Evolutionary conservation across 2,113 vertebrate genomes (phyloP), one percentile per base, ranked within the genome.

Genomic region (Hipposideros armiger): DNA sequence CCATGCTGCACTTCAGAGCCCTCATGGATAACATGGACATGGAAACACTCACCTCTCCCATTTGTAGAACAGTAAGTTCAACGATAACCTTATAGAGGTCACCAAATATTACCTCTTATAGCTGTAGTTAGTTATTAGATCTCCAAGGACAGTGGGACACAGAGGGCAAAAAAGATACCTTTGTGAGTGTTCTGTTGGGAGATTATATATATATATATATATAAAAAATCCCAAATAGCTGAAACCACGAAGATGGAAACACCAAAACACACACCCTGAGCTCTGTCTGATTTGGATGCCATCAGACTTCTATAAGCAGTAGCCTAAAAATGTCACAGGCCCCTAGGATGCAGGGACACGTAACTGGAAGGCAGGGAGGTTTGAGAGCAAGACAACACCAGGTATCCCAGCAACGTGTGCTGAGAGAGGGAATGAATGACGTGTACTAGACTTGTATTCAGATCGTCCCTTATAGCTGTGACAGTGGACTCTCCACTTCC

Each of bases 1-100:
- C 58, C n/a, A 13, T 4, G 11, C 36, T 30, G 32, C 2, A 1
- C n/a, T 40, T 30, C 0, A 0, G 17, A 70, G 47, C 2, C n/a
- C n/a, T 19, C n/a, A 2, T 10, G 85, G 28, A 26, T 26, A 7
- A 22, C 40, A 36, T 2, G 36, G 69, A 36, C 58, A 2, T 0
- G 13, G 1, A 2, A 2, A 19, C 19, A 6, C 11, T 60, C 30
- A 32, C 26, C 4, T 32, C 36, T 30, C n/a, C 62, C 10, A 9
- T 9, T 17, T 36, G 19, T 1, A n/a, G 32, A 92, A 30, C 88
- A 56, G 40, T 9, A 52, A 67, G 7, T 66, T 32, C 11, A 85
- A 22, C 8, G 52, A 22, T 7, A 32, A 36, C 2, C 0, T 58
- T 32, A 40, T 0, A 58, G 52, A 80, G n/a, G 58, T 47, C 42